Percentiles rank a stretch among this genome's conserved stretches.
These are phyloP conservation scores for Apeira syringaria DNA, from an alignment of 2,888 invertebrate genomes.

Conservation along the genomic window DNA sequence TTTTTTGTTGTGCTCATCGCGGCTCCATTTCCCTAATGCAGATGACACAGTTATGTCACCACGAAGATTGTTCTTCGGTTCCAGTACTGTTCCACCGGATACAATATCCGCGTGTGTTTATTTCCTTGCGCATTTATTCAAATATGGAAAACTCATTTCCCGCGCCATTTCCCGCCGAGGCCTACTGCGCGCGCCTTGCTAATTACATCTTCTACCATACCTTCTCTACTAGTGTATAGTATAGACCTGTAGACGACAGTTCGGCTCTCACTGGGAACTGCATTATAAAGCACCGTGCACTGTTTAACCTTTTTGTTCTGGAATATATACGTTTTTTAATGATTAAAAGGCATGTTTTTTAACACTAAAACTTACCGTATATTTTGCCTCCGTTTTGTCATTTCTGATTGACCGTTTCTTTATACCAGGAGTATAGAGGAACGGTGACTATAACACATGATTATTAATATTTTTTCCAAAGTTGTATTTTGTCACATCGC, in stretches of 20 bases:
- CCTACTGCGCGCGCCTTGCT: constrained; percentile 19
- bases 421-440: too few relatives aligned
- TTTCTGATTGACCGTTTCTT: too few relatives aligned
- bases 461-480: too few relatives aligned
- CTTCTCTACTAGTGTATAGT: constrained; percentile 27
- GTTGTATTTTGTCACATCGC: too few relatives aligned
- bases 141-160: constrained; percentile 79
- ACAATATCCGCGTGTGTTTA: constrained; percentile 77
- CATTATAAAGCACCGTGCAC: constrained; percentile 5
- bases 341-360: too few relatives aligned
- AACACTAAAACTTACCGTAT: too few relatives aligned
- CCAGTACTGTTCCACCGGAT: constrained; percentile 39
- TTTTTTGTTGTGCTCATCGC: too few relatives aligned
- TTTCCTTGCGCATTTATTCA: constrained; percentile 74
- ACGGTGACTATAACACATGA: too few relatives aligned
- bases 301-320: too few relatives aligned
- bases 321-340: constrained; percentile 7
- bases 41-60: constrained; percentile 34
- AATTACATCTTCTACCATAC: constrained; percentile 32
- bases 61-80: constrained; percentile 54
- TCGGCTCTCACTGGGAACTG: not conserved
- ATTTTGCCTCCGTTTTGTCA: too few relatives aligned
- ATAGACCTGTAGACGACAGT: too few relatives aligned
- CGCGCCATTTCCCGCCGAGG: constrained; percentile 61
- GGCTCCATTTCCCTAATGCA: constrained; percentile 38